A percentile compares a stretch with the other conserved stretches of the same genome.
phyloP scores from a whole-genome alignment of 2,113 vertebrate genomes.

The Pelecanoides urinatrix region DNA sequence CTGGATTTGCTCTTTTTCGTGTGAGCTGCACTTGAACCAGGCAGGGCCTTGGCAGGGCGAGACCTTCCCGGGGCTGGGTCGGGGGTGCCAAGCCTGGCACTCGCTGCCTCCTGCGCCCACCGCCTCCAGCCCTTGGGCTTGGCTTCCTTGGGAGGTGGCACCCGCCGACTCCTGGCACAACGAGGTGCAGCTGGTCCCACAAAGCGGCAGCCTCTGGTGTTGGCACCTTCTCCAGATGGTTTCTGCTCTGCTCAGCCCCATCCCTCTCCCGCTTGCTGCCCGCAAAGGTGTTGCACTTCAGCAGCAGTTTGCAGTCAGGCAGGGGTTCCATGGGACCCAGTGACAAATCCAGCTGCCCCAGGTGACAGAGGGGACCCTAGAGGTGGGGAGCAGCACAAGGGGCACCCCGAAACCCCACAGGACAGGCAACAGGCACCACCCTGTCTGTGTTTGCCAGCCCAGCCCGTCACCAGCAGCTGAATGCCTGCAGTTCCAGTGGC shows the following conservation, averaged over 20 bases:
- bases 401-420: neutral
- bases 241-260: neutral
- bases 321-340: rapidly evolving
- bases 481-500: neutral
- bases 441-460: neutral
- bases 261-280: rapidly evolving
- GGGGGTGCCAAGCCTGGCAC: neutral
- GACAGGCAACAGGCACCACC: neutral
- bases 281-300: neutral
- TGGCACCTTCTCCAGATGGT: neutral
- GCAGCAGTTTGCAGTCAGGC: neutral
- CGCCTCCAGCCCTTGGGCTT: neutral
- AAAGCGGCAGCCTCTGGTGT: rapidly evolving
- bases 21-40: neutral
- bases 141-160: neutral
- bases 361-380: neutral
- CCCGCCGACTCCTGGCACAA: rapidly evolving
- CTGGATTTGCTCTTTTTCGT: neutral
- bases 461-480: neutral
- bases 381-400: neutral
- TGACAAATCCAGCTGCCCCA: neutral
- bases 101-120: rapidly evolving
- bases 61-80: rapidly evolving
- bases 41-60: rapidly evolving
- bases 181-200: rapidly evolving